These are phyloP conservation scores for Porites lobata DNA, from an alignment of 92 coral and sea anemone species.

Conservation along the genomic window DNA sequence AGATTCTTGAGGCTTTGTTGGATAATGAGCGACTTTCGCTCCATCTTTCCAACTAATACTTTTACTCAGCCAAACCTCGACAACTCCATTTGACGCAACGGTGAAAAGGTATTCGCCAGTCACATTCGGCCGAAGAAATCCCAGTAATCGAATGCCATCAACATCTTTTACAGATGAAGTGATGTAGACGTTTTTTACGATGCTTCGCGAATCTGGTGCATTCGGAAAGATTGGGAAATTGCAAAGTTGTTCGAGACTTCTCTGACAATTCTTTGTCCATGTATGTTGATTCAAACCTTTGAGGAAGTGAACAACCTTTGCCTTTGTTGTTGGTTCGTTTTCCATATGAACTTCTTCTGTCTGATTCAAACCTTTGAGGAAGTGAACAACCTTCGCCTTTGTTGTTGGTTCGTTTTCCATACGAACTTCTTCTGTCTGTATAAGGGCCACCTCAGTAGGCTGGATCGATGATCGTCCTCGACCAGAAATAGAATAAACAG, in stretches of 20 bases:
- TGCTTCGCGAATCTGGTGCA: slow-evolving; percentile 49
- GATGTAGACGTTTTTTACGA: slow-evolving; percentile 5
- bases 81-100: slow-evolving; percentile 46
- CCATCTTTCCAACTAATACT: slow-evolving; percentile 32
- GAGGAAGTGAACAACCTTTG: too few relatives aligned
- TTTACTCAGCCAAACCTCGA: slow-evolving; percentile 60
- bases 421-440: too few relatives aligned
- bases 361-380: slow-evolving; percentile 33
- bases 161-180: background rate
- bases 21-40: slow-evolving; percentile 1
- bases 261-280: slow-evolving; percentile 51
- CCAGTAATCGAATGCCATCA: slow-evolving; percentile 48
- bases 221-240: slow-evolving; percentile 56
- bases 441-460: too few relatives aligned
- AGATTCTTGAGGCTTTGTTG: background rate
- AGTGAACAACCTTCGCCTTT: too few relatives aligned
- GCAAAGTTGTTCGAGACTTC: slow-evolving; percentile 37
- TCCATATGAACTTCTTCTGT: too few relatives aligned
- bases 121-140: slow-evolving; percentile 46
- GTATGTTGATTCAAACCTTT: slow-evolving; percentile 51
- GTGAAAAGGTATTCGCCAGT: slow-evolving; percentile 59
- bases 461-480: too few relatives aligned
- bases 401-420: too few relatives aligned
- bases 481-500: too few relatives aligned
- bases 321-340: too few relatives aligned